phyloP scores from a whole-genome alignment of 2,113 vertebrate genomes.

The Myiopsitta monachus region DNA sequence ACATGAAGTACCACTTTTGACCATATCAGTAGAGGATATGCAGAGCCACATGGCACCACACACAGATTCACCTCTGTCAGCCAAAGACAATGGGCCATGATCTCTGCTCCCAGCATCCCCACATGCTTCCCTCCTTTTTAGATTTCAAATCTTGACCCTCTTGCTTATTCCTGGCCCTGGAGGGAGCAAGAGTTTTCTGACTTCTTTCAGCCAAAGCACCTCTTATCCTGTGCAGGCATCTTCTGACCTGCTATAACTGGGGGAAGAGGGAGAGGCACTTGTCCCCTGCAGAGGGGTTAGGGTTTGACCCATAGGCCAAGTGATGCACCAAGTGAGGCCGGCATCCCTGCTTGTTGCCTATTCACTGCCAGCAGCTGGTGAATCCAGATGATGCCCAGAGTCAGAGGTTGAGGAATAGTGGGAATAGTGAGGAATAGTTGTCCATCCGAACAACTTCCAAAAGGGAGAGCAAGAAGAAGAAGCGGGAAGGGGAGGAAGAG shows the following conservation, averaged over 20 bases:
- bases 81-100: not conserved
- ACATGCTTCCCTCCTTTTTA: not conserved
- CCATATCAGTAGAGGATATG: not conserved
- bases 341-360: not conserved
- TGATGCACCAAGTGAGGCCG: accelerated
- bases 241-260: not conserved
- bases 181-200: not conserved
- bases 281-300: accelerated
- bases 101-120: not conserved
- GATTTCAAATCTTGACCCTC: not conserved
- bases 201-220: not conserved
- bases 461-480: not conserved
- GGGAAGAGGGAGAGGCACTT: not conserved
- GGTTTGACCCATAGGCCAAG: not conserved
- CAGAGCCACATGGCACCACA: accelerated
- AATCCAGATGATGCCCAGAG: accelerated
- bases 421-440: not conserved
- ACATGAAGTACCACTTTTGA: not conserved
- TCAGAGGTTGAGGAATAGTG: not conserved
- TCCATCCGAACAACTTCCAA: not conserved
- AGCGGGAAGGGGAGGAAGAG: not conserved
- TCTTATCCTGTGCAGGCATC: accelerated
- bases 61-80: not conserved
- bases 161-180: not conserved
- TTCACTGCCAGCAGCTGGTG: not conserved